Evolutionary conservation across 2,797 vertebrate genomes (phyloP), one percentile per base, ranked within the genome.

Genomic region (Limosa lapponica): DNA sequence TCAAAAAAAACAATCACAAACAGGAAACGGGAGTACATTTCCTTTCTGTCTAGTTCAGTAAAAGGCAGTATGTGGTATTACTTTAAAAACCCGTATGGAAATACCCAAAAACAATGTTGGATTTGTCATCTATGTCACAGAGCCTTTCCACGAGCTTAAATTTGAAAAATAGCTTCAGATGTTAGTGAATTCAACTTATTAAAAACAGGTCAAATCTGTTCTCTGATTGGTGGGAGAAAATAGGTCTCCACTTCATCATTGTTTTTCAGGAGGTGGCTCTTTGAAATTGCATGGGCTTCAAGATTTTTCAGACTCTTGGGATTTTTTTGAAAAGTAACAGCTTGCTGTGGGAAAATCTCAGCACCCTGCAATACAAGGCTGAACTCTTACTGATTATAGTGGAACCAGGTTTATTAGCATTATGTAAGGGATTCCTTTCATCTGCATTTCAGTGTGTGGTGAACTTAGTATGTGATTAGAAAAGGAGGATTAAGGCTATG

Each of bases 151-250:
- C 34, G 11, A 84, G 5, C 12, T 87, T 85, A 70, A 55, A 84
- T 82, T 52, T 69, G 13, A 93, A 90, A 94, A 91, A 80, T 32
- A 6, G 6, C 16, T 88, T 89, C 51, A 90, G 27, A 70, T 79
- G 74, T 28, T 41, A 69, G 32, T 49, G 16, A 85, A 78, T 51
- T 55, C 34, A 75, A 39, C 28, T 89, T 11, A 59, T 43, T 66
- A 82, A 82, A 90, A 81, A 4, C 5, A 34, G 13, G 18, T 24
- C 1, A 18, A 0, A 3, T 30, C 3, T 1, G 0, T 74, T 83
- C 15, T 46, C 34, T 43, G 34, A 34, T 71, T 44, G 9, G 10
- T 75, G 36, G 32, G 19, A 6, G 55, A 90, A 95, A 77, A 13
- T 44, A 72, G 11, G 18, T 86, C 19, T 75, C 27, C 19, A 32